phyloP scores from a whole-genome alignment of 1,140 invertebrate genomes.

The Grapholita molesta region DNA sequence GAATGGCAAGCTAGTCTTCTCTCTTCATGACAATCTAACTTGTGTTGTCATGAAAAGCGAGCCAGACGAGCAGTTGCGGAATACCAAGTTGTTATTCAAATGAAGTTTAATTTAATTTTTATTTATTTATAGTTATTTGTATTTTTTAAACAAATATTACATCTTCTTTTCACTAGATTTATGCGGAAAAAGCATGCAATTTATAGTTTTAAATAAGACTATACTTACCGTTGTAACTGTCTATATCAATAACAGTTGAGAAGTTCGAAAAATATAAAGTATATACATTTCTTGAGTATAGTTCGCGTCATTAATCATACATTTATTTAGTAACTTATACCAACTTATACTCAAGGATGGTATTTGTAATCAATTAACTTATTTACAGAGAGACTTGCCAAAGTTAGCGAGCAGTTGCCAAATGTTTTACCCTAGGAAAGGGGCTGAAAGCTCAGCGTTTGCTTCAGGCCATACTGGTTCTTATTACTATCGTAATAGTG shows the following conservation, averaged over 20 bases:
- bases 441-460: background rate
- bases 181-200: no score
- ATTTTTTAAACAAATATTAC: no score
- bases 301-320: background rate
- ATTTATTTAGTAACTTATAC: background rate
- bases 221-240: no score
- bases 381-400: background rate
- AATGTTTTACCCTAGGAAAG: background rate
- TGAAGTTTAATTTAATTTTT: background rate
- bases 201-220: no score
- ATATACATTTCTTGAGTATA: no score
- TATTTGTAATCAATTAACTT: slow-evolving; percentile 13
- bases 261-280: no score
- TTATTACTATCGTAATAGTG: background rate
- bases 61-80: background rate
- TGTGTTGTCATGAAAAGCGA: background rate
- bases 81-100: background rate
- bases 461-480: background rate
- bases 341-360: background rate
- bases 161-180: no score
- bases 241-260: no score
- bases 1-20: background rate
- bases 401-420: background rate
- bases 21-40: background rate
- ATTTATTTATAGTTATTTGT: no score